Evolutionary conservation across 2,888 invertebrate species (phyloP).

Genomic region (Oeneis ivallda): DNA sequence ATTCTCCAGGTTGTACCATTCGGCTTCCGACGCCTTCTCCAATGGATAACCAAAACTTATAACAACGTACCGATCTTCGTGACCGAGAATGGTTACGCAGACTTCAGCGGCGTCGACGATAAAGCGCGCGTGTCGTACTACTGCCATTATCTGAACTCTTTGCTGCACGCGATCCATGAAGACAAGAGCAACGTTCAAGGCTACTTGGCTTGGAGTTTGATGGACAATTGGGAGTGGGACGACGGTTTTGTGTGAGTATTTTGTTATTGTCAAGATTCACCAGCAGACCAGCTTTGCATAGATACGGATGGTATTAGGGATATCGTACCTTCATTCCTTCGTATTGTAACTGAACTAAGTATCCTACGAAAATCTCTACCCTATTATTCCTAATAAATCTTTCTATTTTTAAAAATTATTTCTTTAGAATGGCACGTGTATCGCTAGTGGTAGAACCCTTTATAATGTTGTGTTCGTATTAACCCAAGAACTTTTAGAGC

Average conservation of each 20-base stretch:
- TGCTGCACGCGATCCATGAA: constrained; percentile 77
- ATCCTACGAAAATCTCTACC: too few relatives aligned
- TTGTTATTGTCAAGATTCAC: too few relatives aligned
- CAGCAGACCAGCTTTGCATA: too few relatives aligned
- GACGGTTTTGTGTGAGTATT: constrained; percentile 86
- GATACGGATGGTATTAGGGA: too few relatives aligned
- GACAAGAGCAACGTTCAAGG: constrained; percentile 85
- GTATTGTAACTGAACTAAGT: too few relatives aligned
- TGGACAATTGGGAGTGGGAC: constrained; percentile 93
- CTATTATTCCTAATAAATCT: too few relatives aligned
- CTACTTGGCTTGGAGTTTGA: constrained; percentile 90
- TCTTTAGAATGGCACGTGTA: too few relatives aligned
- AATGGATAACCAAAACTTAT: constrained; percentile 79
- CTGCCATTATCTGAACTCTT: constrained; percentile 74
- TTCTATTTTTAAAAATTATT: too few relatives aligned
- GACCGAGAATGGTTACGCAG: constrained; percentile 81
- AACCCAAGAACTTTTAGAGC: too few relatives aligned
- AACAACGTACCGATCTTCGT: constrained; percentile 78
- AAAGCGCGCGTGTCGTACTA: constrained; percentile 81
- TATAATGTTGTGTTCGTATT: too few relatives aligned
- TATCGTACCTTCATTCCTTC: too few relatives aligned
- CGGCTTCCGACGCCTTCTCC: constrained; percentile 80
- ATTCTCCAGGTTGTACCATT: constrained; percentile 77
- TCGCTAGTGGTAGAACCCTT: too few relatives aligned
- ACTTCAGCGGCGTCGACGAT: constrained; percentile 77